phyloP scores from a whole-genome alignment of 1,140 invertebrate genomes.

The Amphibalanus amphitrite region DNA sequence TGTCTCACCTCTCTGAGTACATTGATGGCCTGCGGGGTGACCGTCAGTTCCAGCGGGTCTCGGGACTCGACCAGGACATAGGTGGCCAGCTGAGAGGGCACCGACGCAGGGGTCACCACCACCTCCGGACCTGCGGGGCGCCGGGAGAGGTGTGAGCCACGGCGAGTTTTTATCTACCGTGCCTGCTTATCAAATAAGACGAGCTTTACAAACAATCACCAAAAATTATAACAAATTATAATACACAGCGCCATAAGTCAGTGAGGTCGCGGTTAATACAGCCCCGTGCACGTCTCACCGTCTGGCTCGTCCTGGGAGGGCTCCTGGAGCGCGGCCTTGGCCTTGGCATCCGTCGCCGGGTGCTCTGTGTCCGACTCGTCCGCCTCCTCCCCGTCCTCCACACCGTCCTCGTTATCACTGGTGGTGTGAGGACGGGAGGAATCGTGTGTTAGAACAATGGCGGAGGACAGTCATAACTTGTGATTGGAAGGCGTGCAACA shows the following conservation, averaged over 20 bases:
- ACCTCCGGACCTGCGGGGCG: background rate
- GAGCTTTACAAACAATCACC: too few relatives aligned
- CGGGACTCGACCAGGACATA: slow-evolving; percentile 48
- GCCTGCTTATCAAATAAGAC: too few relatives aligned
- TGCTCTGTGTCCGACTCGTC: background rate
- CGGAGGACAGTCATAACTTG: too few relatives aligned
- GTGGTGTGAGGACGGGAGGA: too few relatives aligned
- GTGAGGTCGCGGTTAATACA: too few relatives aligned
- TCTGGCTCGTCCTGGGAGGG: slow-evolving; percentile 8
- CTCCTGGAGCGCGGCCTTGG: background rate
- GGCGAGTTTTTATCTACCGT: too few relatives aligned
- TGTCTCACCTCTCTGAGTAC: slow-evolving; percentile 37
- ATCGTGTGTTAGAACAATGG: too few relatives aligned
- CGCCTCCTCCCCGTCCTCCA: slow-evolving; percentile 1
- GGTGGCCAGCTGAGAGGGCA: slow-evolving; percentile 31
- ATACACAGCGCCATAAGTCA: too few relatives aligned
- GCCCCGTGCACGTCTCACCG: too few relatives aligned
- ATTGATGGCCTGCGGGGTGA: slow-evolving; percentile 42
- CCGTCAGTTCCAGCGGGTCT: slow-evolving; percentile 45
- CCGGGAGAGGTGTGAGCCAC: background rate
- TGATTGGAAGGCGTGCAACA: too few relatives aligned
- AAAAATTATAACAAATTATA: slow-evolving; percentile 5
- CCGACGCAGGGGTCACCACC: background rate
- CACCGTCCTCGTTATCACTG: slow-evolving; percentile 8
- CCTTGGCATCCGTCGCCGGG: background rate